These are phyloP conservation scores for Pherbina coryleti DNA, from an alignment of 2,888 invertebrate genomes.

Conservation along the genomic window DNA sequence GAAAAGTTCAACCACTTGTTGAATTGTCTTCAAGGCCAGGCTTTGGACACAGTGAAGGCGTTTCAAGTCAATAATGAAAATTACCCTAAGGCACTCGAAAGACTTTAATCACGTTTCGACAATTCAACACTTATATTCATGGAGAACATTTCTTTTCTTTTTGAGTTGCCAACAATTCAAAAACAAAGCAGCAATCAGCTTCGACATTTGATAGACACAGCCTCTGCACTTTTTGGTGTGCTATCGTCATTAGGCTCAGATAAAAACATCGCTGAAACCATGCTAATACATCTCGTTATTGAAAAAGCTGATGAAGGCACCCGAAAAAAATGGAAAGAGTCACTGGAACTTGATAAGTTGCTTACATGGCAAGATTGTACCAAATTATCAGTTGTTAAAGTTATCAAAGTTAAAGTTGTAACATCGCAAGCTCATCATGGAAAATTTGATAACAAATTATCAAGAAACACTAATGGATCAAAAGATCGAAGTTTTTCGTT, in stretches of 20 bases:
- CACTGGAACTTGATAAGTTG: not conserved
- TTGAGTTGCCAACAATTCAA: not conserved
- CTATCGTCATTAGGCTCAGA: not conserved
- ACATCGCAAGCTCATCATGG: not conserved
- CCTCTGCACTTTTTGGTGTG: constrained; percentile 38
- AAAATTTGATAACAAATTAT: not conserved
- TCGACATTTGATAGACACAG: constrained; percentile 35
- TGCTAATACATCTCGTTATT: too few species aligned
- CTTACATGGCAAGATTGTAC: not conserved
- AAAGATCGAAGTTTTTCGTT: not conserved
- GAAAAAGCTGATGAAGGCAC: too few species aligned
- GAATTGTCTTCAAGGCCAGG: constrained; percentile 32
- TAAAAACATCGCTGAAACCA: too few species aligned
- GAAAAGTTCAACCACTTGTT: not conserved
- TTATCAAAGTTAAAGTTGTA: not conserved
- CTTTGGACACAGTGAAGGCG: constrained; percentile 36
- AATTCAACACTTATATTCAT: constrained; percentile 41
- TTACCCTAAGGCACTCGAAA: constrained; percentile 10
- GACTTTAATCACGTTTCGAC: constrained; percentile 37
- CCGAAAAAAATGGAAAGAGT: too few species aligned
- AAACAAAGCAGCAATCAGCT: constrained; percentile 26
- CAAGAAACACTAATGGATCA: not conserved
- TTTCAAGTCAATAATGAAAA: constrained; percentile 43
- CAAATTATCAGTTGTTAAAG: not conserved
- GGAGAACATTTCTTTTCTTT: constrained; percentile 33